Base-by-base conservation (phyloP, 2,797 vertebrate genomes). In the Lerista edwardsae region DNA sequence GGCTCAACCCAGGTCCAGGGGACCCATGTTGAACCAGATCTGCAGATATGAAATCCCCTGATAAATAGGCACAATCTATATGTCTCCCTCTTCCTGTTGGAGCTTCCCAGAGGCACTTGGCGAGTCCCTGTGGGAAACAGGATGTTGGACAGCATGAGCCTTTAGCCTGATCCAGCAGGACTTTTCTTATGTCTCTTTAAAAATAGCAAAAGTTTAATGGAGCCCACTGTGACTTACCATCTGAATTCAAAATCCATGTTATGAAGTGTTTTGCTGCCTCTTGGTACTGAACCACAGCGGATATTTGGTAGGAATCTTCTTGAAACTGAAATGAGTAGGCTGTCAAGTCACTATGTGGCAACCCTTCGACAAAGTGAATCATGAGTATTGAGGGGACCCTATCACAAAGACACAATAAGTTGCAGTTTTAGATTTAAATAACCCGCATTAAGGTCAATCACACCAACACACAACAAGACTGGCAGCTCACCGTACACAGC, bases 361-460 rank as follows among this genome's bases (percentile, higher is more conserved):
- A 96, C 34, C 98, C 98, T 90, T 98, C 96, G 2, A 97, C 96
- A 25, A 99, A 99, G 94, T 99, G 98, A 88, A 99, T 76, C 72
- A 91, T 96, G 83, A 99, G 96, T 88, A 99, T 57, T 2, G 97
- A 88, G 21, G 98, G 92, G 3, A 97, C 34, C 57, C 98, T 99
- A 81, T 34, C 80, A 93, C 44, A 94, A 90, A 92, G 73, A 91
- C 36, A 89, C 59, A 81, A 89, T 31, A 1, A n/a, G 87, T 81
- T 77, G 78, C 25, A 61, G 65, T 27, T 76, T 91, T 87, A 84
- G 23, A 88, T 86, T 2, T 74, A 81, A 90, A 87, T 17, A 17
- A 68, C n/a, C 86, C 5, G 90, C 68, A 59, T 21, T 51, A 61
- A 73, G 75, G 77, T 67, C 29, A 8, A 41, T 87, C 61, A 76